Evolutionary conservation across 1,140 invertebrate species (phyloP).

Genomic region (Polyergus mexicanus): DNA sequence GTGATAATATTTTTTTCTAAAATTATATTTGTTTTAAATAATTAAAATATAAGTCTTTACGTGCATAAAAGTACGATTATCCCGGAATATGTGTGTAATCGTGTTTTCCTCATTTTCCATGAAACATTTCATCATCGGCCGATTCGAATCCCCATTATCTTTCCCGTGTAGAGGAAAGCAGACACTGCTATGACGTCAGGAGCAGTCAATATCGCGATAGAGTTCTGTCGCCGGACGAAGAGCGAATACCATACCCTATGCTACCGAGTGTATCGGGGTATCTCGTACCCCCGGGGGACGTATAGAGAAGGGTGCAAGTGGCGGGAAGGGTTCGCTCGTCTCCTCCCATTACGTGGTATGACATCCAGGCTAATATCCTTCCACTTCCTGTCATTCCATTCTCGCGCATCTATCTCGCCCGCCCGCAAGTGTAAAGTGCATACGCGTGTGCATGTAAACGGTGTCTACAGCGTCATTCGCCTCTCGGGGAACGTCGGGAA

Average conservation of each 20-base stretch:
- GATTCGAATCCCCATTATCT: slow-evolving; percentile 47
- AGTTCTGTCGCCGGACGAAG: slow-evolving; percentile 64
- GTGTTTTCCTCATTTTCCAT: background rate
- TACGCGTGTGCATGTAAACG: slow-evolving; percentile 25
- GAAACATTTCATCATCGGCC: background rate
- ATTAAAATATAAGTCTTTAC: background rate
- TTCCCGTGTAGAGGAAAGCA: slow-evolving; percentile 53
- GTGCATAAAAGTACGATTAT: background rate
- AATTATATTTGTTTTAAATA: background rate
- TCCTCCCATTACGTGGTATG: slow-evolving; percentile 77
- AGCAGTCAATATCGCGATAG: slow-evolving; percentile 65
- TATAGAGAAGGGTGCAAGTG: slow-evolving; percentile 60
- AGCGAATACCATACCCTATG: slow-evolving; percentile 66
- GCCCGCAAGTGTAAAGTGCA: slow-evolving; percentile 30
- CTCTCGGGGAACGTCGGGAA: slow-evolving; percentile 48
- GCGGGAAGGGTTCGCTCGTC: slow-evolving; percentile 63
- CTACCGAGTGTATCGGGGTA: slow-evolving; percentile 52
- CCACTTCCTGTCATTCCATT: slow-evolving; percentile 80
- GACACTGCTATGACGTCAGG: slow-evolving; percentile 34
- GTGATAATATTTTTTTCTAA: background rate
- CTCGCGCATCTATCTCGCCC: slow-evolving; percentile 67
- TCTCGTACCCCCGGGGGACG: slow-evolving; percentile 67
- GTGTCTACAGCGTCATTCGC: background rate
- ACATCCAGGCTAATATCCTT: slow-evolving; percentile 83
- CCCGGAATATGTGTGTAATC: too few species aligned